These are phyloP conservation scores for Syrrhaptes paradoxus DNA, from an alignment of 2,113 vertebrate species.

Conservation along the genomic window DNA sequence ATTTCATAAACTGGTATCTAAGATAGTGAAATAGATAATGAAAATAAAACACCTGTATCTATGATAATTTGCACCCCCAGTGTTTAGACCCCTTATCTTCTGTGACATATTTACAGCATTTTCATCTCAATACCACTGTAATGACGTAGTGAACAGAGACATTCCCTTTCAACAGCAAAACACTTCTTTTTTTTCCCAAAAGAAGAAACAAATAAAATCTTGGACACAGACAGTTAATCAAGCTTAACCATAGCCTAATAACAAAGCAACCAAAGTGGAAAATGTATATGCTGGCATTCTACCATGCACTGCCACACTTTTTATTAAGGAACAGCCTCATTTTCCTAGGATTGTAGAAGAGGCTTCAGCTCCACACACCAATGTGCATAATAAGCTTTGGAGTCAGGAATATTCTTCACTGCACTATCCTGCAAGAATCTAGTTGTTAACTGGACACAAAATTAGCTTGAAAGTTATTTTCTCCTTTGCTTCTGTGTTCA, in stretches of 20 bases:
- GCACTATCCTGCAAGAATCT: neutral
- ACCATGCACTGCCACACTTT: neutral
- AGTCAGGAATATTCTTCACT: neutral
- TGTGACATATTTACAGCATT: neutral
- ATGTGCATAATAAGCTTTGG: neutral
- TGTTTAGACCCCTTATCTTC: neutral
- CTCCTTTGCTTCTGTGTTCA: neutral
- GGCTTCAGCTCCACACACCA: neutral
- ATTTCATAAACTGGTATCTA: neutral
- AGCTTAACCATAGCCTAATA: constrained; percentile 24
- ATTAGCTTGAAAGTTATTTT: neutral
- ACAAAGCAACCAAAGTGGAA: constrained; percentile 27
- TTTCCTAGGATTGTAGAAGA: neutral
- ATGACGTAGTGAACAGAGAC: neutral
- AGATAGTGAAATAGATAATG: neutral
- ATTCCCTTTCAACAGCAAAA: neutral
- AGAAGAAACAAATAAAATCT: neutral
- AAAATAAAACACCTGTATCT: neutral
- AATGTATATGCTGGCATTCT: neutral
- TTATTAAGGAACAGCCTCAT: neutral
- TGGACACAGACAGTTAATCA: constrained; percentile 1
- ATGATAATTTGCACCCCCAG: neutral
- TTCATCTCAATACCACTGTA: neutral
- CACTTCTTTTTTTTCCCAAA: neutral
- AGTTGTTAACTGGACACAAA: neutral